Percentiles rank a stretch among this genome's conserved stretches.
Conservation (phyloP, 1,140 invertebrate species). For the Archivesica marissinica region DNA sequence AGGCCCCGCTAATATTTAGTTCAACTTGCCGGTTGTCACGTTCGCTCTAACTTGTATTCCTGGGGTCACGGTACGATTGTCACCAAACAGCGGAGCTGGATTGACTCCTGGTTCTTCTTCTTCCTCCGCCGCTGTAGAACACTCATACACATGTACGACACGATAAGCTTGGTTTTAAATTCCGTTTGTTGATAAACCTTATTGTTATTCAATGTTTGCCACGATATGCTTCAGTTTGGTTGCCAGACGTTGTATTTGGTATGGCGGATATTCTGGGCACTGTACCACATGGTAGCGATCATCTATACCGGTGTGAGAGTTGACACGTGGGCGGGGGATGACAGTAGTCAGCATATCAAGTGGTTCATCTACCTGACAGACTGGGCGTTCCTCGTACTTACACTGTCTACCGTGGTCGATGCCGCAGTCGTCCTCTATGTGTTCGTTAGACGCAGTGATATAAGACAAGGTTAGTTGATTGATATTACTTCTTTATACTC, state of each 20-base stretch:
- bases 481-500: too few relatives aligned
- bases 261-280: constrained; percentile 72
- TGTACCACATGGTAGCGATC: constrained; percentile 75
- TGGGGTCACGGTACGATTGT: too few relatives aligned
- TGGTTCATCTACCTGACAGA: constrained; percentile 79
- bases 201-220: too few relatives aligned
- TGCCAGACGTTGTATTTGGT: constrained; percentile 61
- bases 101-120: too few relatives aligned
- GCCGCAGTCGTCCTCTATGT: constrained; percentile 59
- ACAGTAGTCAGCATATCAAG: constrained; percentile 66
- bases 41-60: too few relatives aligned
- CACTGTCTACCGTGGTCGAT: constrained; percentile 68
- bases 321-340: constrained; percentile 64
- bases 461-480: constrained; percentile 65
- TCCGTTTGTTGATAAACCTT: too few relatives aligned
- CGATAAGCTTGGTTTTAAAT: too few relatives aligned
- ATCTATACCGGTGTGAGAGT: constrained; percentile 67
- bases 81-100: too few relatives aligned
- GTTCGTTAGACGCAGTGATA: constrained; percentile 64
- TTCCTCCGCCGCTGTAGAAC: too few relatives aligned
- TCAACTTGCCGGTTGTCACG: too few relatives aligned
- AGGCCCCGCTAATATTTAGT: too few relatives aligned
- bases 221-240: constrained; percentile 66
- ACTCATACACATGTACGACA: too few relatives aligned
- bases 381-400: constrained; percentile 74